These are phyloP conservation scores for Chromobotia macracanthus DNA, from an alignment of 2,797 vertebrate genomes.

Conservation along the genomic window DNA sequence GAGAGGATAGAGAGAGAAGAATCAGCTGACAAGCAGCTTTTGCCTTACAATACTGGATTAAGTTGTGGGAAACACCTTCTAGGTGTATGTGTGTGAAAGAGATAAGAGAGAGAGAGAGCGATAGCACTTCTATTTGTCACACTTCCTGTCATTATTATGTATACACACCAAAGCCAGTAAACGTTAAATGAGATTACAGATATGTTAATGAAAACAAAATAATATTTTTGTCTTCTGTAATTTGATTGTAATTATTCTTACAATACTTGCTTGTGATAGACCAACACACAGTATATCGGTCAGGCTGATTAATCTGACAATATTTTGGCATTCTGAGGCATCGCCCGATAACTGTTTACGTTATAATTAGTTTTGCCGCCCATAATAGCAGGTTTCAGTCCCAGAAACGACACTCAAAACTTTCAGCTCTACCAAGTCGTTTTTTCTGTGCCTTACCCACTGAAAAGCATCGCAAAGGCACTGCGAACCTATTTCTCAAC, in stretches of 20 bases:
- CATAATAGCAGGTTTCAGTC: background rate
- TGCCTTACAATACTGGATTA: constrained; percentile 48
- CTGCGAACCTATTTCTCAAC: background rate
- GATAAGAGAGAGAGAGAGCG: background rate
- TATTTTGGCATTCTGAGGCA: background rate
- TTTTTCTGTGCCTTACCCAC: too few species aligned
- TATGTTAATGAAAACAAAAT: background rate
- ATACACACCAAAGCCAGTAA: background rate
- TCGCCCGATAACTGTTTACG: background rate
- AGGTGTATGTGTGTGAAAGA: background rate
- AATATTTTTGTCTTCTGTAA: background rate
- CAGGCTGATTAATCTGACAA: background rate
- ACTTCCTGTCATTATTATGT: background rate
- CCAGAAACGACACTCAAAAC: background rate
- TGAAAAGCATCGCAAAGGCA: background rate
- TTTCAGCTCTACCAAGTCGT: background rate
- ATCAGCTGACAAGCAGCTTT: constrained; percentile 40
- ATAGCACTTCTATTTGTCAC: background rate
- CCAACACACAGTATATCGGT: background rate
- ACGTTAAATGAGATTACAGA: background rate
- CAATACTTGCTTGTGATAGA: background rate
- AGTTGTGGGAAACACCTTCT: constrained; percentile 50
- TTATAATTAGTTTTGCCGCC: background rate
- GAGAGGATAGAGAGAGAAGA: background rate
- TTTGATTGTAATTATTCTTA: background rate